A percentile compares a stretch with the other conserved stretches of the same genome.
Conservation (phyloP, 2,888 invertebrate genomes). For the Cecidostiba fungosa region DNA sequence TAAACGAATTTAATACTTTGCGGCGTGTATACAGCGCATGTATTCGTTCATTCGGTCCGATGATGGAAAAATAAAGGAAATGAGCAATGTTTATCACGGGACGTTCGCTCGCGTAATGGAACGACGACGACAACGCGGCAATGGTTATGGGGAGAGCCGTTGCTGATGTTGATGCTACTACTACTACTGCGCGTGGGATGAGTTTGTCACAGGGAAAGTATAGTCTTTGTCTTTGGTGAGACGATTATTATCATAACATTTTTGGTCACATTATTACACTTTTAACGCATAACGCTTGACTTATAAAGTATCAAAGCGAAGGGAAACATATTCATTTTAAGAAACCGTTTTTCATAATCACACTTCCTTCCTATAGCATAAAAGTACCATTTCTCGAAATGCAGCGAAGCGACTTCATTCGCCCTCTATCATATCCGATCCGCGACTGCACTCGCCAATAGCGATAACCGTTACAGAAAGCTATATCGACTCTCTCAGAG, state of each 20-base stretch:
- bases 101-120: neutral
- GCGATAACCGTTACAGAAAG: neutral
- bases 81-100: slow-evolving; percentile 36
- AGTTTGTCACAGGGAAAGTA: neutral
- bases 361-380: neutral
- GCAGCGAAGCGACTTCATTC: neutral
- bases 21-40: neutral
- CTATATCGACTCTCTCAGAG: neutral
- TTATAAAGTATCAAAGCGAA: too few species aligned
- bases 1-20: slow-evolving; percentile 26
- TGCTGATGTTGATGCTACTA: too few species aligned
- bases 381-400: neutral
- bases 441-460: neutral
- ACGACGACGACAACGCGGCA: neutral
- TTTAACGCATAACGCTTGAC: too few species aligned
- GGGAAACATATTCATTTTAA: too few species aligned
- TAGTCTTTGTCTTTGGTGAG: neutral
- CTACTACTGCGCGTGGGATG: too few species aligned
- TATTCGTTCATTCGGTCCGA: neutral
- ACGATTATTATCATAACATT: neutral
- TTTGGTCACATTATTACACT: too few species aligned
- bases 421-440: slow-evolving; percentile 8
- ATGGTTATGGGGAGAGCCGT: slow-evolving; percentile 10
- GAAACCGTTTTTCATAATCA: slow-evolving; percentile 1
- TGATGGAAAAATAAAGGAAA: slow-evolving; percentile 30